Percentiles rank a stretch among this genome's conserved stretches.
Conservation (phyloP, 2,888 invertebrate species). For the Teleogryllus oceanicus region DNA sequence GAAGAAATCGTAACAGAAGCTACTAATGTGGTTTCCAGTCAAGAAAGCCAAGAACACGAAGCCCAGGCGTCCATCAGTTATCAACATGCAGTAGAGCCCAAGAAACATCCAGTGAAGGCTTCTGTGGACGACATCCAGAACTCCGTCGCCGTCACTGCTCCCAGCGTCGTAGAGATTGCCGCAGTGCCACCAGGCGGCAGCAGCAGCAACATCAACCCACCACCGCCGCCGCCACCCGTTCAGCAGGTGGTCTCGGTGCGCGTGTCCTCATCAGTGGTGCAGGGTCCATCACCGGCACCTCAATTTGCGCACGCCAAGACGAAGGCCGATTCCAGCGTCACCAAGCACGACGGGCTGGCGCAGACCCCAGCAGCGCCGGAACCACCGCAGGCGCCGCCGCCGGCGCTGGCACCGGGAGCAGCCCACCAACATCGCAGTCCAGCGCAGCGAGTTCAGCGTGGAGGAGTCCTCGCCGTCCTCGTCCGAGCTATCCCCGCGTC, state of each 20-base stretch:
- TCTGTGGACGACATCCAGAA: not conserved
- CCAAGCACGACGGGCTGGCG: not conserved
- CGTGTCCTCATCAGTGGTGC: slow-evolving; percentile 51
- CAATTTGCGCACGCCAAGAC: not conserved
- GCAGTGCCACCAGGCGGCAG: not conserved
- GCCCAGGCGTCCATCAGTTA: not conserved
- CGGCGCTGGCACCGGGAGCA: slow-evolving; percentile 36
- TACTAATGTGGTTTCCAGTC: not conserved
- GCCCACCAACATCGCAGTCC: slow-evolving; percentile 36
- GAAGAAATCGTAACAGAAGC: slow-evolving; percentile 19
- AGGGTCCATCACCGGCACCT: slow-evolving; percentile 26
- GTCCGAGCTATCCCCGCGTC: not conserved
- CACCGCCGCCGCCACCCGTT: not conserved
- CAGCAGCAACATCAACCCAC: not conserved
- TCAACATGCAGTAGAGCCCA: not conserved
- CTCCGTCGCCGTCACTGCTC: not conserved
- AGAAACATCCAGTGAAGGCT: not conserved
- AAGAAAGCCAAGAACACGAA: not conserved
- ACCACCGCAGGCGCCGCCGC: not conserved
- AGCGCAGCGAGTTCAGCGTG: slow-evolving; percentile 40
- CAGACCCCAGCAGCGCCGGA: slow-evolving; percentile 18
- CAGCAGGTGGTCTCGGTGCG: slow-evolving; percentile 51
- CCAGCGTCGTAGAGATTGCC: not conserved
- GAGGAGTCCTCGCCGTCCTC: slow-evolving; percentile 38
- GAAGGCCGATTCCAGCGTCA: too few relatives aligned